Base-by-base conservation (phyloP, 2,113 vertebrate species). In the Oncorhynchus keta region DNA sequence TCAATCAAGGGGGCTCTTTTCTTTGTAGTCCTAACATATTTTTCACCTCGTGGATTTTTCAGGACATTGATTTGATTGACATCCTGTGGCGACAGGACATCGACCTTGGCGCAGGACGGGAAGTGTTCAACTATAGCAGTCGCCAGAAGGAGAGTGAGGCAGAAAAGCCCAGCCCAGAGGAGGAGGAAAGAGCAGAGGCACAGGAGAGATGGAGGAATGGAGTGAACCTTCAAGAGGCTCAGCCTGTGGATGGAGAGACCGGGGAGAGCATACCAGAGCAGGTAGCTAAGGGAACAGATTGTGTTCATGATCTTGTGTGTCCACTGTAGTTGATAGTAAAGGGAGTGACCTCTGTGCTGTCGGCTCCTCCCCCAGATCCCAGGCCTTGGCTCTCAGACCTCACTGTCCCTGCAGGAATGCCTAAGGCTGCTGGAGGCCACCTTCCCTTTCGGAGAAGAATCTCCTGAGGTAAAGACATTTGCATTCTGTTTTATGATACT, bases 11-110 rank as follows among this genome's bases (percentile, higher is more conserved):
- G 30, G 65, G 74, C 8, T 32, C 72, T 65, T 57, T 24, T 57
- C 9, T 82, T 22, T 86, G 75, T 62, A 75, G 62, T 78, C 61
- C 73, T 73, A 49, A 77, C 75, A 73, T 87, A 76, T 79, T 66
- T 81, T 64, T 84, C 73, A 73, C 77, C 76, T 67, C 76, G 65
- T 30, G 84, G 20, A 68, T 65, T 57, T 24, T 59, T 5, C 92
- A 99, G 97, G 97, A 99, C 93, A 99, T 98, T 93, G 97, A 98
- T 94, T 93, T 98, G 93, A 97, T 98, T 94, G 98, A 99, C 95
- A 98, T 99, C 92, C 95, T 99, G 91, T 99, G 98, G 98, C 95
- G 96, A 90, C 98, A 99, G 93, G 98, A 99, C 94, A 97, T 99
- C 85, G 98, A 99, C 95, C 96, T 99, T 82, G 98, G 97, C 79